These are phyloP conservation scores for Leucozona laternaria DNA, from an alignment of 2,888 invertebrate species.

Conservation along the genomic window DNA sequence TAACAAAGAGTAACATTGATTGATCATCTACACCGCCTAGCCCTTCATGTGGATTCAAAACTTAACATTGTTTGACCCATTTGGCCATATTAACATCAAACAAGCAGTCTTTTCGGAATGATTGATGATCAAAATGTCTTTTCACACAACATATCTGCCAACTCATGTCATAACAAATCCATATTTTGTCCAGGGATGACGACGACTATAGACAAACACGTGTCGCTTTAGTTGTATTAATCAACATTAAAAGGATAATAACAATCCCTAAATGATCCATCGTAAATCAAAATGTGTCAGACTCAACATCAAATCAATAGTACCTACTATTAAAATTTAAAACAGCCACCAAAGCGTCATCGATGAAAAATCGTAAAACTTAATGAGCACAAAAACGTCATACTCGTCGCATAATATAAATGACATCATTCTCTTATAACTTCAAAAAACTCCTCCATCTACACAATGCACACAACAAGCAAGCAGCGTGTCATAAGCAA, in stretches of 20 bases:
- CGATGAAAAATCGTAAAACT: neutral
- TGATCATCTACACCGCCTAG: neutral
- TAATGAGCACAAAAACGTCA: constrained; percentile 20
- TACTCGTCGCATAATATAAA: neutral
- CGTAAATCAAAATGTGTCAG: constrained; percentile 44
- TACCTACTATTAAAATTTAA: neutral
- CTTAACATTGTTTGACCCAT: constrained; percentile 8
- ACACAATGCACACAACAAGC: neutral
- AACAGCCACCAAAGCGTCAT: neutral
- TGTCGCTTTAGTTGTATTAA: constrained; percentile 22
- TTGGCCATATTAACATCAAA: constrained; percentile 6
- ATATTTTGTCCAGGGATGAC: neutral
- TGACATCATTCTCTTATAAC: constrained; percentile 25
- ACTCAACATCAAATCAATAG: constrained; percentile 1
- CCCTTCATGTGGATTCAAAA: neutral
- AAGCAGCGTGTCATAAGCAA: constrained; percentile 26
- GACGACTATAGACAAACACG: neutral
- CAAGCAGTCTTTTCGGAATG: neutral
- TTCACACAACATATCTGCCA: neutral
- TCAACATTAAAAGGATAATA: constrained; percentile 32
- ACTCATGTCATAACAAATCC: neutral
- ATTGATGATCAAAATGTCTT: constrained; percentile 13
- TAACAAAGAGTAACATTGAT: neutral
- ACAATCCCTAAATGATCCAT: constrained; percentile 3
- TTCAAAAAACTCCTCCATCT: neutral